These are phyloP conservation scores for Romanogobio albipinnatus DNA, from an alignment of 2,113 vertebrate genomes.

Conservation along the genomic window DNA sequence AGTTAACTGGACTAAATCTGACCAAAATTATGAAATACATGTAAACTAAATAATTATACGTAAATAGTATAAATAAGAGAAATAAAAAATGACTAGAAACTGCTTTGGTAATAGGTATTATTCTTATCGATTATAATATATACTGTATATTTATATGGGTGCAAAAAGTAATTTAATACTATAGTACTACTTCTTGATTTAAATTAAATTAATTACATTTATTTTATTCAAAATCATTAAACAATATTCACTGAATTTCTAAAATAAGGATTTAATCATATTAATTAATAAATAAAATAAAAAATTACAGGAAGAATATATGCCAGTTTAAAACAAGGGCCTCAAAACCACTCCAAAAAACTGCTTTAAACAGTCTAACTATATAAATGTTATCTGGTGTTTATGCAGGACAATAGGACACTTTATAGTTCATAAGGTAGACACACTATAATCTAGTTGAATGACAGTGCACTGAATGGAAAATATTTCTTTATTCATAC, in stretches of 20 bases:
- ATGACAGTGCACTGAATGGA: background rate
- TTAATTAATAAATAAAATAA: background rate
- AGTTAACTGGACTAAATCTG: background rate
- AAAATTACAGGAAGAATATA: background rate
- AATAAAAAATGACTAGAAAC: background rate
- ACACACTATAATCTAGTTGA: background rate
- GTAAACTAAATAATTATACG: background rate
- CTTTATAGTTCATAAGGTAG: background rate
- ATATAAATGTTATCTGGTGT: background rate
- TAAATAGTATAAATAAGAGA: background rate
- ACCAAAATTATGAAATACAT: background rate
- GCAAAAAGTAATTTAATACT: no score
- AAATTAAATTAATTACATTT: no score
- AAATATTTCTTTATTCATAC: constrained; percentile 30
- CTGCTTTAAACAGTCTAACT: background rate
- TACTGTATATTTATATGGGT: no score
- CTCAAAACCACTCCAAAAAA: background rate
- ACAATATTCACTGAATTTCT: background rate
- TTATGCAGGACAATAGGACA: background rate
- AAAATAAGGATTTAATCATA: background rate
- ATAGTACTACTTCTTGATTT: no score
- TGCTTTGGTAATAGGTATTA: background rate
- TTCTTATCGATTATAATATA: background rate
- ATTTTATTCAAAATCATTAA: constrained; percentile 1
- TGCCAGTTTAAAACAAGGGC: background rate